Evolutionary conservation across 2,113 vertebrate genomes (phyloP).

Genomic region (Holacanthus passer): DNA sequence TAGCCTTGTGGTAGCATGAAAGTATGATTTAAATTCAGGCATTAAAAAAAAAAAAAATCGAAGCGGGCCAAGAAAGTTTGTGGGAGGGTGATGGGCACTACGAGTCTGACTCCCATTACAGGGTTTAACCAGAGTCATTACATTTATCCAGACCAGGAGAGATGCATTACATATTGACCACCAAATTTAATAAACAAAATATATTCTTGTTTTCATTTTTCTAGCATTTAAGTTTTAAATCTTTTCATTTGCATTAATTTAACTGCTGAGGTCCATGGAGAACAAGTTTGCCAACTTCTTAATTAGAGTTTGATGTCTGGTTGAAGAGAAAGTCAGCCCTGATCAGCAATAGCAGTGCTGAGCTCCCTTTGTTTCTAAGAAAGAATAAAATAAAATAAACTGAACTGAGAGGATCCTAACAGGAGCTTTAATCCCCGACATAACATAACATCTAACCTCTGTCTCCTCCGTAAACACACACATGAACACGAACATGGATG

Average conservation of each 20-base stretch:
- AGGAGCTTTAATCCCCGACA: conserved; percentile 34
- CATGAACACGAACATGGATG: not conserved
- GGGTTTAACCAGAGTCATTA: conserved; percentile 22
- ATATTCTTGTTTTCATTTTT: conserved; percentile 26
- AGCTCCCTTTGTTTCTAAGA: conserved; percentile 12
- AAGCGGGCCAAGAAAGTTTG: conserved; percentile 30
- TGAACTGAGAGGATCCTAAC: conserved; percentile 42
- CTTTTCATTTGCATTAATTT: conserved; percentile 12
- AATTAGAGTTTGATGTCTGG: not conserved
- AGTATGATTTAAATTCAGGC: conserved; percentile 41
- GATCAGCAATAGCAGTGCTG: conserved; percentile 20
- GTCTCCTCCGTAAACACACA: conserved; percentile 28
- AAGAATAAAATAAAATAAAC: conserved; percentile 71
- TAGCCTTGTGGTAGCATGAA: conserved; percentile 38
- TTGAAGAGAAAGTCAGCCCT: conserved; percentile 8
- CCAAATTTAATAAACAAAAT: conserved; percentile 18
- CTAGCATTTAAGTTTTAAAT: not conserved
- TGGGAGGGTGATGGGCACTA: conserved; percentile 21
- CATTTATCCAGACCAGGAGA: conserved; percentile 41
- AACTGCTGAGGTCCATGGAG: not conserved
- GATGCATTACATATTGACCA: conserved; percentile 42
- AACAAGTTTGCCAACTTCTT: conserved; percentile 8
- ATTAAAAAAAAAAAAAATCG: conserved; percentile 25
- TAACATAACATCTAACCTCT: conserved; percentile 21
- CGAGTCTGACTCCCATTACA: conserved; percentile 42